Conservation (phyloP, 2,888 invertebrate genomes). For the Cheilosia vulpina region DNA sequence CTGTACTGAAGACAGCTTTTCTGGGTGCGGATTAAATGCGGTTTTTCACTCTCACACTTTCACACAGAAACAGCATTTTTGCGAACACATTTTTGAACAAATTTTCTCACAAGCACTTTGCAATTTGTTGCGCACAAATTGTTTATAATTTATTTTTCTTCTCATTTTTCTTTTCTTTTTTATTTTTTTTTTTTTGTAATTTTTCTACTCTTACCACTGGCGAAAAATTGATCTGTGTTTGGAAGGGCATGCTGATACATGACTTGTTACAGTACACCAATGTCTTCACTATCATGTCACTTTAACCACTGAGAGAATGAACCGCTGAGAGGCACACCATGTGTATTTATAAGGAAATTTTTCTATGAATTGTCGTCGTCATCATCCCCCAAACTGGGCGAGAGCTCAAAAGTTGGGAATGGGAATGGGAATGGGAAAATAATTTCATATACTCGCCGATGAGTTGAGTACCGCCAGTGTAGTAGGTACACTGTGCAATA, state of each 20-base stretch:
- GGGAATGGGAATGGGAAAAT: not conserved
- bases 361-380: constrained; percentile 30
- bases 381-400: constrained; percentile 38
- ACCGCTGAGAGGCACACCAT: constrained; percentile 79
- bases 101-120: constrained; percentile 64
- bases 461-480: not conserved
- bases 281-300: constrained; percentile 84
- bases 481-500: not conserved
- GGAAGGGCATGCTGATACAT: constrained; percentile 84
- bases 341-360: constrained; percentile 81
- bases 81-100: constrained; percentile 22
- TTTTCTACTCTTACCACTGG: constrained; percentile 82
- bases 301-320: constrained; percentile 84
- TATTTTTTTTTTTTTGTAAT: constrained; percentile 59
- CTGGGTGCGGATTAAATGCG: constrained; percentile 66
- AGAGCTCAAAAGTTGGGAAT: constrained; percentile 2
- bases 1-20: constrained; percentile 45
- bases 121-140: constrained; percentile 11
- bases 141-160: constrained; percentile 23
- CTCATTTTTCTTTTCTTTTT: constrained; percentile 21
- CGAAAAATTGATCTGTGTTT: constrained; percentile 83
- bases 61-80: constrained; percentile 5
- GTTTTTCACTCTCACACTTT: constrained; percentile 49
- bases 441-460: not conserved
- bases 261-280: constrained; percentile 83